A percentile compares a stretch with the other conserved stretches of the same genome.
These are phyloP conservation scores for Ceyx cyanopectus DNA, from an alignment of 2,113 vertebrate genomes.

Conservation along the genomic window DNA sequence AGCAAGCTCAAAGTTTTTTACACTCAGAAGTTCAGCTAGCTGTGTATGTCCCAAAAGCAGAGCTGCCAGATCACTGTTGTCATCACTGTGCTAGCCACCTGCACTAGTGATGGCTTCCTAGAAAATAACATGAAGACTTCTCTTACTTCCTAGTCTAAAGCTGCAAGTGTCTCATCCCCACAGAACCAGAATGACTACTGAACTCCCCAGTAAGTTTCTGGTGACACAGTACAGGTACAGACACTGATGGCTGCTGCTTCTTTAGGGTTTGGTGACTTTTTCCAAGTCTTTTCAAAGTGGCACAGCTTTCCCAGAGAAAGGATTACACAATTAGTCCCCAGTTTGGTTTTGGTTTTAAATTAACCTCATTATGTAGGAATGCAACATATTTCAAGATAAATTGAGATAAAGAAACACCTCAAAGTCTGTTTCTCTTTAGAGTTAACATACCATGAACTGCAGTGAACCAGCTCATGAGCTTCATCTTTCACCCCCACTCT, in stretches of 20 bases:
- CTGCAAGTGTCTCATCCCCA: neutral
- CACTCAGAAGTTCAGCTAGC: neutral
- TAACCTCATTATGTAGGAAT: neutral
- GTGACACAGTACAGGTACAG: neutral
- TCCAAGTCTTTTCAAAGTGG: neutral
- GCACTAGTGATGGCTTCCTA: neutral
- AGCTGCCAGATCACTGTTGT: neutral
- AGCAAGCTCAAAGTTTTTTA: neutral
- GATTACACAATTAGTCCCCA: neutral
- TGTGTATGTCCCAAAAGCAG: neutral
- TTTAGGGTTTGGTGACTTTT: neutral
- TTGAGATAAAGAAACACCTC: neutral
- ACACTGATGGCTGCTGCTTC: neutral
- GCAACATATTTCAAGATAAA: neutral
- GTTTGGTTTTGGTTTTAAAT: neutral
- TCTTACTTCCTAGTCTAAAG: neutral
- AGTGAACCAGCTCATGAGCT: neutral
- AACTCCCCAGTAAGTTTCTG: neutral
- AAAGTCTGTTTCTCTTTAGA: neutral
- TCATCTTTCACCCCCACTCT: neutral
- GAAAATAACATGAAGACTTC: neutral
- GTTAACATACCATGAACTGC: neutral
- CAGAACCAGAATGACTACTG: neutral
- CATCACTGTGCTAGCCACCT: rapidly evolving
- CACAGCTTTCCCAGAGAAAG: neutral